Evolutionary conservation across 2,113 vertebrate genomes (phyloP), one percentile per base, ranked within the genome.

Genomic region (Oplegnathus fasciatus): DNA sequence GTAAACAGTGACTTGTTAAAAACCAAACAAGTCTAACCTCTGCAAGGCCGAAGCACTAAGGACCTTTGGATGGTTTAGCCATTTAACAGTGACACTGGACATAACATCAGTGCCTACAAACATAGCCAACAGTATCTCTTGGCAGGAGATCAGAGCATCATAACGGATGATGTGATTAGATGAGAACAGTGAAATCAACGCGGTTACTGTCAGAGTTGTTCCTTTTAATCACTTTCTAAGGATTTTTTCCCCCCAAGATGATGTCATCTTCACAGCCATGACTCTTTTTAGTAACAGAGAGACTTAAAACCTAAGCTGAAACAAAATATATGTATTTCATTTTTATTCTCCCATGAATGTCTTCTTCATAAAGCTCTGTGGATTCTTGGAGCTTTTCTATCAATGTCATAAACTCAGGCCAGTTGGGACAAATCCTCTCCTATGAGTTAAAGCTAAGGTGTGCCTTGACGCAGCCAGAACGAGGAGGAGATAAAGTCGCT

Each of bases 1-100:
- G 58, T 76, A 86, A 90, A 90, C 48, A 86, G 22, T 32, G 32
- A 69, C 42, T 62, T 48, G 50, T 80, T n/a, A 24, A 65, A 82
- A 78, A 72, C 28, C 65, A 81, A 82, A 87, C 52, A 75, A 46
- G 52, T n/a, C 3, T 30, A n/a, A 84, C 61, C 46, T 50, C 26
- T 0, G 2, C 83, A 75, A 81, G 86, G 75, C 22, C 80, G 48
- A 65, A 72, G 52, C 30, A 57, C 68, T 22, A 17, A 72, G 69
- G 55, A 61, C 26, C 80, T 64, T 28, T 57, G 17, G 26, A 74
- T 77, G 48, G 60, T 44, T 88, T 7, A 90, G 44, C 44, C 55
- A 86, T 87, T 88, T 28, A 85, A 78, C 18, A 4, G n/a, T 13
- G 37, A 72, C 68, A 60, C 42, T 24, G 22, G n/a, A 52, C 18